Evolutionary conservation across 2,888 invertebrate species (phyloP).

Genomic region (Mesorhabditis spiculigera): DNA sequence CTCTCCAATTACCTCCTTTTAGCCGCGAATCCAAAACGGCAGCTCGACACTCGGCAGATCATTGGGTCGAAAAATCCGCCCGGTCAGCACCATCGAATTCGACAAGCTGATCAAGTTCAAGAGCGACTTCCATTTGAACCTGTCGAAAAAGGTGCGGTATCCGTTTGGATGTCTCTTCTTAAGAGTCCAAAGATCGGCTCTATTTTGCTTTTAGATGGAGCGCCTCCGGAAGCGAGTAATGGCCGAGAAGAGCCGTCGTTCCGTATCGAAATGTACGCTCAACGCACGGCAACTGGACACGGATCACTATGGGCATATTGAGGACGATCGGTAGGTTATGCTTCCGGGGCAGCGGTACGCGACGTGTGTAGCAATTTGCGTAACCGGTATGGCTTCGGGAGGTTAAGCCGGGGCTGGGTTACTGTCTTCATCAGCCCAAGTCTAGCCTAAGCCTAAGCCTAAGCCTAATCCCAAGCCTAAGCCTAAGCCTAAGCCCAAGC

Average conservation of each 20-base stretch:
- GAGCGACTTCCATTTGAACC: slow-evolving; percentile 43
- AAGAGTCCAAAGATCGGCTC: no score
- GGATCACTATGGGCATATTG: slow-evolving; percentile 7
- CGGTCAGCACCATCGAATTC: slow-evolving; percentile 37
- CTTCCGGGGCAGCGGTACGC: no score
- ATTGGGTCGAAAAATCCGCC: slow-evolving; percentile 9
- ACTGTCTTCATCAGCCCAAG: no score
- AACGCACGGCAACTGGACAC: slow-evolving; percentile 10
- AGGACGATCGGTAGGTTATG: background rate
- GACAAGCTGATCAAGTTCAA: slow-evolving; percentile 43
- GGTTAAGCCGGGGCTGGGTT: no score
- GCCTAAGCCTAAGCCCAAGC: no score
- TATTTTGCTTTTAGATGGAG: background rate
- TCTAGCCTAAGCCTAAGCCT: no score
- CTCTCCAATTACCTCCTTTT: no score
- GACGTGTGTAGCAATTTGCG: no score
- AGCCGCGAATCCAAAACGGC: background rate
- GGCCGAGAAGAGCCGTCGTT: slow-evolving; percentile 9
- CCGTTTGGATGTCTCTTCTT: no score
- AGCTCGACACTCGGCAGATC: background rate
- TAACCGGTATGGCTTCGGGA: no score
- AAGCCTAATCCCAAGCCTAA: no score
- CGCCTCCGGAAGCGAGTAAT: background rate
- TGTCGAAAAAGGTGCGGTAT: slow-evolving; percentile 35
- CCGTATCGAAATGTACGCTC: slow-evolving; percentile 11